Evolutionary conservation across 2,113 vertebrate genomes (phyloP).

Genomic region (Gallinago paraguaiae): DNA sequence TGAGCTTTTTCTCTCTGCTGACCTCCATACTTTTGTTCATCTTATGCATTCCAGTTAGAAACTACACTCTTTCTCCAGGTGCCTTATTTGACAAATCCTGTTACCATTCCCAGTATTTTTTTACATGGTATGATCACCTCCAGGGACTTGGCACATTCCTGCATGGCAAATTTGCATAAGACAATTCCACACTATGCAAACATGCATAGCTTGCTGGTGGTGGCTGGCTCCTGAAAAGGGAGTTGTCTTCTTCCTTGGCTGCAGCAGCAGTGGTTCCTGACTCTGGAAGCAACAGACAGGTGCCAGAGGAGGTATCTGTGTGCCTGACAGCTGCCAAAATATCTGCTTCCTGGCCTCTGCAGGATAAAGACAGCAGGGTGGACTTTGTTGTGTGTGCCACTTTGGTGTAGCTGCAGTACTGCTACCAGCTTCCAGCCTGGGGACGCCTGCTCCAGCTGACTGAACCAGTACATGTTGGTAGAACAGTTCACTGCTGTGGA

Average conservation of each 20-base stretch:
- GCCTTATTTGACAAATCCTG: not conserved
- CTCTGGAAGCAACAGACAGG: not conserved
- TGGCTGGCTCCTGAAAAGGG: not conserved
- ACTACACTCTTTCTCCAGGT: not conserved
- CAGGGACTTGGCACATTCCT: not conserved
- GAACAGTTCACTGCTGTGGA: not conserved
- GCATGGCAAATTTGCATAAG: not conserved
- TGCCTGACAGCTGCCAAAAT: not conserved
- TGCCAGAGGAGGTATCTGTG: not conserved
- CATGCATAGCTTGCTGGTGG: not conserved
- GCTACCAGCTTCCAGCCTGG: not conserved
- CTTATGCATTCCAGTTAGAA: not conserved
- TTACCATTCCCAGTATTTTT: not conserved
- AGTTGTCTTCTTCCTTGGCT: not conserved
- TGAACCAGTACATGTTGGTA: not conserved
- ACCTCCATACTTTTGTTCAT: not conserved
- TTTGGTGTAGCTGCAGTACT: accelerated
- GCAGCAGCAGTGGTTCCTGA: not conserved
- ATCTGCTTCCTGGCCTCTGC: not conserved
- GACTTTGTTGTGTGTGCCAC: not conserved
- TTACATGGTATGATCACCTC: not conserved
- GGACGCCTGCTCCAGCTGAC: not conserved
- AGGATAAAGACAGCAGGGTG: not conserved
- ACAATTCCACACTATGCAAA: not conserved
- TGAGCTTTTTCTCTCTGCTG: not conserved